These are phyloP conservation scores for Cephalopholis sonnerati DNA, from an alignment of 2,113 vertebrate species.

Conservation along the genomic window DNA sequence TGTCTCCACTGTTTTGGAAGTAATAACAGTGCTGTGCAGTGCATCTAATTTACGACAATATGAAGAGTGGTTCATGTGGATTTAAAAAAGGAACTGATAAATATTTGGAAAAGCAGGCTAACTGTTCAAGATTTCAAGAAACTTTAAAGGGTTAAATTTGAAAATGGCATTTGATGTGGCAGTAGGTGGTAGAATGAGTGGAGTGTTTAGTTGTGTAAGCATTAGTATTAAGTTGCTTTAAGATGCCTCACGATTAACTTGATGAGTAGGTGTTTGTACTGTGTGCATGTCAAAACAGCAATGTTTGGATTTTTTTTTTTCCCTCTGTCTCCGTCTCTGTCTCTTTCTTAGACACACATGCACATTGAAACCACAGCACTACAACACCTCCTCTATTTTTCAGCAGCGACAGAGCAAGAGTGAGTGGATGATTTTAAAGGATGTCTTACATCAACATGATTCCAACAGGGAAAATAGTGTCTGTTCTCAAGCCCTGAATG, in stretches of 20 bases:
- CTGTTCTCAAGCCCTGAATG: constrained; percentile 55
- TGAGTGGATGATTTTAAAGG: constrained; percentile 45
- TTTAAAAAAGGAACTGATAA: too few relatives aligned
- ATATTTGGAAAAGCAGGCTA: too few relatives aligned
- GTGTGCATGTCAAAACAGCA: neutral
- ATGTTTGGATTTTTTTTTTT: neutral
- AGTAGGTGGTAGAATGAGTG: too few relatives aligned
- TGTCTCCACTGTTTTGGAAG: too few relatives aligned
- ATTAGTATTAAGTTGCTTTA: too few relatives aligned
- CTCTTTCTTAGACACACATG: neutral
- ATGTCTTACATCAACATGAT: constrained; percentile 53
- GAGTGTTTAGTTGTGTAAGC: too few relatives aligned
- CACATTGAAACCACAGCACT: constrained; percentile 8
- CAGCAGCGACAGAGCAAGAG: neutral
- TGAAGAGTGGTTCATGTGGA: too few relatives aligned
- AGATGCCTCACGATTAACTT: neutral
- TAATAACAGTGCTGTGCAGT: too few relatives aligned
- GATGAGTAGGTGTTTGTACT: neutral
- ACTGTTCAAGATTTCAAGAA: too few relatives aligned
- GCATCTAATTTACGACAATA: too few relatives aligned
- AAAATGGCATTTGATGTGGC: too few relatives aligned
- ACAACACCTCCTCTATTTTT: constrained; percentile 24
- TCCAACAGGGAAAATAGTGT: constrained; percentile 38
- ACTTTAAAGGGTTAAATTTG: too few relatives aligned
- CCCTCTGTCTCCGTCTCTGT: neutral